Base-by-base conservation (phyloP, 2,113 vertebrate genomes). In the Phaetusa simplex region DNA sequence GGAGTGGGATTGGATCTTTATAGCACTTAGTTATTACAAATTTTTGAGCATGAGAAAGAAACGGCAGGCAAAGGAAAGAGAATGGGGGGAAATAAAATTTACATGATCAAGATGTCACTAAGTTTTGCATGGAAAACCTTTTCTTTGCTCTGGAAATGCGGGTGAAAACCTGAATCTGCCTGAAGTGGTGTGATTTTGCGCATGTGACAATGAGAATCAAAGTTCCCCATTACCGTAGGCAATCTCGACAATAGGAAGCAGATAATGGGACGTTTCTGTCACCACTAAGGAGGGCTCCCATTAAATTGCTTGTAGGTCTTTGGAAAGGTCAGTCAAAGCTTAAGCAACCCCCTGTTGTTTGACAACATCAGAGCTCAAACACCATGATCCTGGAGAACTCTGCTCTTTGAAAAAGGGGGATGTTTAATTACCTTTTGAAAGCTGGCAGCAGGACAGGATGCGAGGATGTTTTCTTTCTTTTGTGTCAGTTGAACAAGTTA, bases 381-480 rank as follows among this genome's bases (percentile, higher is more conserved):
- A 26, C 94, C 11, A 45, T 40, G 50, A 71, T 97, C 88, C 92
- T 93, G 95, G 73, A 94, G 90, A 96, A 45, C 67, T 77, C 53
- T 81, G 84, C 97, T 95, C 98, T 98, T 98, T 98, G 97, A 98
- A 98, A 98, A 90, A 93, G 93, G 91, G 97, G 97, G 98, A 98
- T 98, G 97, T 98, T 98, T 95, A 98, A 96, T 97, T 98, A 98
- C 95, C 98, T 98, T 98, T 98, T 96, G 98, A 98, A 99, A 98
- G 91, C 96, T 98, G 98, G 97, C 97, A 97, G 96, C 93, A 97
- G 92, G 96, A 96, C 98, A 98, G 98, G 96, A 97, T 93, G 89
- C 64, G 38, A 98, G 98, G 97, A 98, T 98, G 98, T 99, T 99
- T 98, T 98, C 97, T 98, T 99, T 98, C 97, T 98, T 98, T 98